Conservation (phyloP, 2,113 vertebrate species). For the Neolamprologus cancellatus region DNA sequence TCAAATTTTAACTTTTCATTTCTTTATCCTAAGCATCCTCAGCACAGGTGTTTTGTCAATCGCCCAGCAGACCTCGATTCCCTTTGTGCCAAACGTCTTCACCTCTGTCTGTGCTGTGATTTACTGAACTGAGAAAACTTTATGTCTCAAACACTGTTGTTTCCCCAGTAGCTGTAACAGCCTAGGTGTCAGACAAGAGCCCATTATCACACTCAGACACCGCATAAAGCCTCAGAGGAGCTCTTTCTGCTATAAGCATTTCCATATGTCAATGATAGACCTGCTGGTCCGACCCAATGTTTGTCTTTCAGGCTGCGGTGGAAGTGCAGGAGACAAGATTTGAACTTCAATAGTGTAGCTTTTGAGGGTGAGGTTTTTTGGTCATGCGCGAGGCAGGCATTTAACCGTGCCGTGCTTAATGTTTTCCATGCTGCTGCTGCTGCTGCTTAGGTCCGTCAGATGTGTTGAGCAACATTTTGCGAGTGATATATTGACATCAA, state of each 20-base stretch:
- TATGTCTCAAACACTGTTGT: slow-evolving; percentile 9
- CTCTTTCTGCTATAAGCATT: slow-evolving; percentile 63
- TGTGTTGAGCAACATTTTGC: slow-evolving; percentile 8
- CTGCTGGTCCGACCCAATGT: slow-evolving; percentile 44
- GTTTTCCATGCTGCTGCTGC: slow-evolving; percentile 37
- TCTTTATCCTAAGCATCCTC: neutral
- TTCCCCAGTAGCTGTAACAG: slow-evolving; percentile 42
- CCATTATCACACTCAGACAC: slow-evolving; percentile 66
- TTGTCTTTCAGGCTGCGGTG: slow-evolving; percentile 64
- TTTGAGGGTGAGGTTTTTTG: slow-evolving; percentile 29
- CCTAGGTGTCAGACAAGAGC: slow-evolving; percentile 58
- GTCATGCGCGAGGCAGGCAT: slow-evolving; percentile 18
- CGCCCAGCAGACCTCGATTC: neutral
- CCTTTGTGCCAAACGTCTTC: neutral
- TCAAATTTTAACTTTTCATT: neutral
- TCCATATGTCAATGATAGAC: slow-evolving; percentile 64
- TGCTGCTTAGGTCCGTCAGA: slow-evolving; percentile 3
- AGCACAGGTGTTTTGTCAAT: slow-evolving; percentile 19
- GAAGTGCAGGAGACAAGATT: slow-evolving; percentile 49
- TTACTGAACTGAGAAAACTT: slow-evolving; percentile 9
- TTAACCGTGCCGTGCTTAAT: slow-evolving; percentile 21
- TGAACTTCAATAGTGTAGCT: slow-evolving; percentile 36
- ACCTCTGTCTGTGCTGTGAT: slow-evolving; percentile 2
- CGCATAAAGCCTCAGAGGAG: slow-evolving; percentile 38
- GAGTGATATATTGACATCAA: neutral